Evolutionary conservation across 2,888 invertebrate genomes (phyloP).

Genomic region (Ochropleura leucogaster): DNA sequence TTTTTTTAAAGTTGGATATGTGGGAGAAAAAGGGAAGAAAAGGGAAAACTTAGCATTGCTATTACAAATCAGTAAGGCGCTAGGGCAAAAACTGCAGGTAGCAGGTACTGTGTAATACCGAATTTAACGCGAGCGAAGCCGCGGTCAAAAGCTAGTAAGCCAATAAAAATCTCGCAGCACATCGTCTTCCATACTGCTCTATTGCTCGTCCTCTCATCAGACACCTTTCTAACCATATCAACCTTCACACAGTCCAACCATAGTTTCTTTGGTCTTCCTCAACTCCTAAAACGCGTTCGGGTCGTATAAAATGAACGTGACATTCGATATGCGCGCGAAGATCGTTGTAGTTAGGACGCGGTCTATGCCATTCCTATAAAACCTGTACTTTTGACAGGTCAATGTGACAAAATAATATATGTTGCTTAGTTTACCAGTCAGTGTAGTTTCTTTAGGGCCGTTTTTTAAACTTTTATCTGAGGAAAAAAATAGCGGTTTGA

Average conservation of each 20-base stretch:
- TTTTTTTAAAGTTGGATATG: no score
- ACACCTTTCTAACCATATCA: neutral
- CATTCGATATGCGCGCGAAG: neutral
- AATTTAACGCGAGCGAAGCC: no score
- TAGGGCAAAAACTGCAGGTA: no score
- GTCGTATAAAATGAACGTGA: neutral
- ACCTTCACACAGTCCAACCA: neutral
- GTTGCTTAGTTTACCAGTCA: no score
- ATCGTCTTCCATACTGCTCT: neutral
- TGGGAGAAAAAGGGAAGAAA: no score
- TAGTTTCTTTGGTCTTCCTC: neutral
- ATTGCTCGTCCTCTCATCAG: neutral
- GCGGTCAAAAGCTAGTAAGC: no score
- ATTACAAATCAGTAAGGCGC: no score
- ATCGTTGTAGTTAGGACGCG: slow-evolving; percentile 5
- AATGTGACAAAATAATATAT: neutral
- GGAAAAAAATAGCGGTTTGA: no score
- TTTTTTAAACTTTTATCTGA: no score
- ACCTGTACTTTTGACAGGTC: slow-evolving; percentile 4
- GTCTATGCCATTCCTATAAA: slow-evolving; percentile 35
- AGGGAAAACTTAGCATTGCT: no score
- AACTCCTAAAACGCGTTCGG: neutral
- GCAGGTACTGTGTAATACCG: no score
- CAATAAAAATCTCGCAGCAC: neutral
- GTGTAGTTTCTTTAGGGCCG: no score